Conservation (phyloP, 2,797 vertebrate species). For the Tachyglossus aculeatus region DNA sequence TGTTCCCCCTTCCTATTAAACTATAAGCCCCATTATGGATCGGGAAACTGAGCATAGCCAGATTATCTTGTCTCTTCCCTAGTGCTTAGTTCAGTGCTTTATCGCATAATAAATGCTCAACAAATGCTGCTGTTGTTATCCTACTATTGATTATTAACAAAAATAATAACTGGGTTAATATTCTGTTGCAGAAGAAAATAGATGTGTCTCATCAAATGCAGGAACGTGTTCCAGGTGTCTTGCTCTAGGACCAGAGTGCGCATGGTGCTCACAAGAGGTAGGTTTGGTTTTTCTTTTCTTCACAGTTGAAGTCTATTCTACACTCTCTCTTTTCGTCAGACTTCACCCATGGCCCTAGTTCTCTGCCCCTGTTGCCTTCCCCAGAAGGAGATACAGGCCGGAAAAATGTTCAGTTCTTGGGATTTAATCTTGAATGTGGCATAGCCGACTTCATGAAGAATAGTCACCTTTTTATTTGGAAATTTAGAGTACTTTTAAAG, state of each 20-base stretch:
- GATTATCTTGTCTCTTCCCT: no score
- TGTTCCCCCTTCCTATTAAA: no score
- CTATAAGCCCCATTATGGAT: no score
- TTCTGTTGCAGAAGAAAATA: constrained; percentile 82
- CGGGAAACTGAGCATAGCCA: no score
- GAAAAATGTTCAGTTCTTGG: constrained; percentile 45
- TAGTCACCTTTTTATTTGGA: constrained; percentile 65
- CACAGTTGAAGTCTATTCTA: constrained; percentile 7
- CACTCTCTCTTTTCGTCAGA: background rate
- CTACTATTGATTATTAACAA: no score
- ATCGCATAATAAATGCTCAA: no score
- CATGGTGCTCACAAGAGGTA: constrained; percentile 97
- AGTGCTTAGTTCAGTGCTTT: no score
- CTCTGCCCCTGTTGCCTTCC: background rate
- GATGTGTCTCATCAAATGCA: constrained; percentile 81
- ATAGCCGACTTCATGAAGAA: constrained; percentile 57
- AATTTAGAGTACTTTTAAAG: constrained; percentile 68
- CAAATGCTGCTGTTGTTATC: no score
- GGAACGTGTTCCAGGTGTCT: constrained; percentile 88
- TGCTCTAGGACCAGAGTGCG: constrained; percentile 87
- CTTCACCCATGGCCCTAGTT: background rate
- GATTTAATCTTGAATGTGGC: constrained; percentile 45
- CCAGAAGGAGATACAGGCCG: constrained; percentile 25
- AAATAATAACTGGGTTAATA: constrained; percentile 44
- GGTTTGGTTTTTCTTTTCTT: constrained; percentile 39